phyloP scores from a whole-genome alignment of 2,113 vertebrate species.

The Neofelis nebulosa region DNA sequence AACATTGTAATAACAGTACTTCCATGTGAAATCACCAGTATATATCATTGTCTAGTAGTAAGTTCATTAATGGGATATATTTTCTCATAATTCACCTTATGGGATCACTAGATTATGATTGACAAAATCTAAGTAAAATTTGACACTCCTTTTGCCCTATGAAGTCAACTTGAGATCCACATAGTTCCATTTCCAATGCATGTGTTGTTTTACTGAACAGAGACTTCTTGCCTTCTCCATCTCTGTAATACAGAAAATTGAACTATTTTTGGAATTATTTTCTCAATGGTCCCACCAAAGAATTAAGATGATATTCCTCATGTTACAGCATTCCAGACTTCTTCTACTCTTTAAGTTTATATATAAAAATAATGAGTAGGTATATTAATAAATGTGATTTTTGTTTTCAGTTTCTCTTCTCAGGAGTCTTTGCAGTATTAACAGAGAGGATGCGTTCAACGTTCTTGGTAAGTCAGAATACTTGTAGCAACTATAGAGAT shows the following conservation, averaged over 20 bases:
- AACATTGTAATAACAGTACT: neutral
- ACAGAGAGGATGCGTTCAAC: neutral
- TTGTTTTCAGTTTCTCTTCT: conserved; percentile 54
- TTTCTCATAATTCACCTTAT: neutral
- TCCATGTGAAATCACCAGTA: neutral
- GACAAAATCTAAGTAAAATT: neutral
- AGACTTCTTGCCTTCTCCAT: neutral
- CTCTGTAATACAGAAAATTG: neutral
- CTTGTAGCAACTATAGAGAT: neutral
- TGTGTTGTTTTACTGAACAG: neutral
- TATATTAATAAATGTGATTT: conserved; percentile 34
- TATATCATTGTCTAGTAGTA: neutral
- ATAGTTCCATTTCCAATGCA: neutral
- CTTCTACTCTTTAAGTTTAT: neutral
- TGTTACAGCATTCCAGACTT: neutral
- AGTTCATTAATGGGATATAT: neutral
- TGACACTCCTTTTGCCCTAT: neutral
- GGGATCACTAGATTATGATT: neutral
- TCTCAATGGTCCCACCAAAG: neutral
- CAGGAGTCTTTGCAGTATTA: neutral
- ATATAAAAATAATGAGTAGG: neutral
- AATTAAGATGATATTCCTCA: neutral
- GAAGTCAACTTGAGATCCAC: neutral
- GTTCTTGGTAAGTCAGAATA: conserved; percentile 54
- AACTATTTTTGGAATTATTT: neutral